Base-by-base conservation (phyloP, 1,140 invertebrate species). In the Heliconius hewitsoni region DNA sequence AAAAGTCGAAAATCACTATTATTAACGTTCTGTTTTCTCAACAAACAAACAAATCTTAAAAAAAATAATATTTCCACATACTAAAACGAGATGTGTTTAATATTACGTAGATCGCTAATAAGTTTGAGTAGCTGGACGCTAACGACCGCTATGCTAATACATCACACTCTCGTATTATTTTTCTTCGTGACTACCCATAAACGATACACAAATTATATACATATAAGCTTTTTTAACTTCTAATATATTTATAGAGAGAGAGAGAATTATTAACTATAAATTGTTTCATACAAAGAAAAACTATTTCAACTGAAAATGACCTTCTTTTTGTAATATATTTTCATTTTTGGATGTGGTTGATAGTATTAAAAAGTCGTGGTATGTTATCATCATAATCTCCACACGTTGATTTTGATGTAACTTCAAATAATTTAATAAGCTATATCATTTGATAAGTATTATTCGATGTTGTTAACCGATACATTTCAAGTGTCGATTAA, bases 151-250 rank as follows among this genome's bases (percentile, higher is more conserved):
- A 11, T 34, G 74, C 74, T 39, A 75, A 75, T 55, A 60, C 30
- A 75, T 75, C 74, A 75, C 74, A 75, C 52, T 52, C 42, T 39
- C 34, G 34, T 74, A 74, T 52, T 71, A 34, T 71, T 46, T 71
- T 46, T 46, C 42, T 46, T 13, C 13, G 42, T 46, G 16, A 71
- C 9, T 8, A 71, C 8, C 52, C n/a, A n/a, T 55, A 55, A n/a
- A n/a, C 52, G 5, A 55, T 55, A 46, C 42, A 46, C 13, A 46
- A 46, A 46, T 46, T 16, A 46, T 46, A 46, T 46, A 46, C 11
- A 13, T 4, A 46, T 16, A 11, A 46, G 42, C 4, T 42, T 42
- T 42, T 42, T 42, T 42, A 42, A 13, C 42, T 42, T 23, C 23
- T 23, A 23, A 23, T 23, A 23, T 23, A 23, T 23, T 23, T 23